Base-by-base conservation (phyloP, 2,888 invertebrate species). In the Poecilobothrus nobilitatus region DNA sequence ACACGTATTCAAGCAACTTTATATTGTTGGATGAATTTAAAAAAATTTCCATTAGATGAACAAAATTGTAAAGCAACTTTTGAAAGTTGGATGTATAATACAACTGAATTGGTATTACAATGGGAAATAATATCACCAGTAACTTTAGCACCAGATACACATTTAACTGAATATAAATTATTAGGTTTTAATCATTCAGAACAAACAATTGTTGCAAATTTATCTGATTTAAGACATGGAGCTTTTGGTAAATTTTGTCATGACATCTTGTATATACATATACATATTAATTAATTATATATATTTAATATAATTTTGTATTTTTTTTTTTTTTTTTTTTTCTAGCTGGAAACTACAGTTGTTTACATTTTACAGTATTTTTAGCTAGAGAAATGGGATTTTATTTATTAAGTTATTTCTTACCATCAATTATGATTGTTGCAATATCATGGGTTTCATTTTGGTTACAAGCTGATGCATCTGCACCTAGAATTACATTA, bases 381-480 rank as follows among this genome's bases (percentile, higher is more conserved):
- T 81, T 94, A 65, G 88, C 89, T 1, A 86, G 92, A 65, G 92
- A 92, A 83, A 91, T 92, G 73, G 93, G 93, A 34, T 93, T 90
- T 78, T 94, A 94, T 78, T 84, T 94, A 71, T 90, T 94, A 90
- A 93, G 93, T 76, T 94, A 92, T 78, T 94, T 92, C 74, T 86
- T 94, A 72, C 94, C 94, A 3, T 93, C 93, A 9, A 91, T 93
- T 84, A 86, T 94, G 78, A 88, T 94, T 75, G 93, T 94, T 2
- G 89, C 89, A 8, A 91, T 91, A 76, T 93, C 93, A 0, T 94
- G 93, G 93, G 92, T 94, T 12, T 91, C 93, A 0, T 94, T 94
- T 78, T 94, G 93, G 93, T 80, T 94, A 69, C 93, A 93, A 79
- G 91, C 92, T 67, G 92, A 93, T 78, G 92, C 92, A 61, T 87